A percentile compares a stretch with the other conserved stretches of the same genome.
Conservation (phyloP, 2,888 invertebrate species). For the Eurois occulta region DNA sequence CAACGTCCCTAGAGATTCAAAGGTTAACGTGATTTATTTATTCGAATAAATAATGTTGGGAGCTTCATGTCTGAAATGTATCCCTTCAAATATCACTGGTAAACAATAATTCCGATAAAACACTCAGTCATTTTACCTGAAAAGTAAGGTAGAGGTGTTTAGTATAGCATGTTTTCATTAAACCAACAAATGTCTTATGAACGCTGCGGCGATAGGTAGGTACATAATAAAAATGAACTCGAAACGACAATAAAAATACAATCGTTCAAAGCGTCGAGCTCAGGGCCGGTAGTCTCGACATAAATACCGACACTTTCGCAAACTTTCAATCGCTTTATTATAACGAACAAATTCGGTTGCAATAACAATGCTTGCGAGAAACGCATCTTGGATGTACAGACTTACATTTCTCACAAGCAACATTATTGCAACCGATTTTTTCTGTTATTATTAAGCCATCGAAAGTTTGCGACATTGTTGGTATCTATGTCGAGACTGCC, state of each 20-base stretch:
- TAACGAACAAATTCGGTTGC: too few species aligned
- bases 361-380: too few species aligned
- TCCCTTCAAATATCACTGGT: conserved; percentile 16
- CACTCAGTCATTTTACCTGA: neutral
- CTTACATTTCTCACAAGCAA: too few species aligned
- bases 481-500: too few species aligned
- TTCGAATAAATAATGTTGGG: conserved; percentile 12
- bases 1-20: conserved; percentile 8
- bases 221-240: neutral
- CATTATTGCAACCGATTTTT: too few species aligned
- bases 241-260: neutral
- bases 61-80: neutral
- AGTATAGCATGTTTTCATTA: neutral
- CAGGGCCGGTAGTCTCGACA: too few species aligned
- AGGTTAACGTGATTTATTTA: conserved; percentile 30
- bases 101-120: neutral
- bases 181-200: neutral
- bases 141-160: neutral
- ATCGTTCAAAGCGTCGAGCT: neutral
- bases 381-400: too few species aligned
- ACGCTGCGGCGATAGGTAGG: neutral
- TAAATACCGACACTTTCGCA: too few species aligned
- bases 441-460: too few species aligned
- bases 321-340: too few species aligned
- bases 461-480: too few species aligned